Conservation (phyloP, 2,888 invertebrate genomes). For the Cremastobaeus sp. region DNA sequence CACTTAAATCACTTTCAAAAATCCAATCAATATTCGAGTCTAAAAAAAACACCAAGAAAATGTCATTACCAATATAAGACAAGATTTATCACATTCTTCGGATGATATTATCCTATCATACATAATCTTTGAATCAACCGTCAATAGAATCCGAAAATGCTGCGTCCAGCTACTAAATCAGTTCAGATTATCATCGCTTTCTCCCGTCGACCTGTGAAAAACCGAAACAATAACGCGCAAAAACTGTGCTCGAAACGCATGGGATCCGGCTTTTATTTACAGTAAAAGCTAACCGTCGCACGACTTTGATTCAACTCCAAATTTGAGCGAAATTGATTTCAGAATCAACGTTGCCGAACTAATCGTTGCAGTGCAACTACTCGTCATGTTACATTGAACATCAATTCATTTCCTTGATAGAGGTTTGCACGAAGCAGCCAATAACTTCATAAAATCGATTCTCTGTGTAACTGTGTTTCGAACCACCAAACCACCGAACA, state of each 20-base stretch:
- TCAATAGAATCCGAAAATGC: too few relatives aligned
- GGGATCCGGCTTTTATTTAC: slow-evolving; percentile 34
- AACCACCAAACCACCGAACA: slow-evolving; percentile 8
- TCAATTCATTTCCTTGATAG: slow-evolving; percentile 56
- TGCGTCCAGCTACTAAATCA: too few relatives aligned
- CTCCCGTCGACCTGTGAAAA: slow-evolving; percentile 25
- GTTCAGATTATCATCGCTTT: too few relatives aligned
- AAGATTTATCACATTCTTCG: too few relatives aligned
- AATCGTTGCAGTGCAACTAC: slow-evolving; percentile 49
- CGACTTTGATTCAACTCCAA: slow-evolving; percentile 43
- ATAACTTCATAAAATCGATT: slow-evolving; percentile 54
- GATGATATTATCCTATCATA: too few relatives aligned
- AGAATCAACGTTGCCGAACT: slow-evolving; percentile 53
- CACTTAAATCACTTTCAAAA: too few relatives aligned
- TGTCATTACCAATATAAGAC: too few relatives aligned
- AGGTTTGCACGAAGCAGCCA: slow-evolving; percentile 43
- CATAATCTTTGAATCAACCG: too few relatives aligned
- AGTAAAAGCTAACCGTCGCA: slow-evolving; percentile 25
- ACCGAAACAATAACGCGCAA: slow-evolving; percentile 22
- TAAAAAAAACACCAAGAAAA: too few relatives aligned
- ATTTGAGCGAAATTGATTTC: slow-evolving; percentile 54
- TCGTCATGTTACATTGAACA: slow-evolving; percentile 54
- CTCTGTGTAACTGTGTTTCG: slow-evolving; percentile 29
- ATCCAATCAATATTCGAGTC: too few relatives aligned
- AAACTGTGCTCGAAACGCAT: slow-evolving; percentile 14